phyloP scores from a whole-genome alignment of 92 coral and sea anemone species.

The Paramuricea clavata region DNA sequence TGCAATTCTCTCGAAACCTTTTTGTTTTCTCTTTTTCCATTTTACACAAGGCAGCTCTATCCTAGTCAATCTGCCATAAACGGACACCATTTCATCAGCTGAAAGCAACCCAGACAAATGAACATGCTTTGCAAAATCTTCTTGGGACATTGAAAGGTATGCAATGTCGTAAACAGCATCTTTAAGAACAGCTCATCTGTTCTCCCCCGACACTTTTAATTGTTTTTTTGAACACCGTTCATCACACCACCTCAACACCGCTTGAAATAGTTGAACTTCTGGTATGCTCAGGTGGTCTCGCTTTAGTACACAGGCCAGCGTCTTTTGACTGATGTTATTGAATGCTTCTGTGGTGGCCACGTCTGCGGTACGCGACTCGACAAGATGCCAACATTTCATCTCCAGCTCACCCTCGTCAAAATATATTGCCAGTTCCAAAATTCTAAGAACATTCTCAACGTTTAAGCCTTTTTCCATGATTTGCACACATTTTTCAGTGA shows the following conservation, averaged over 20 bases:
- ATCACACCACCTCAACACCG: too few species aligned
- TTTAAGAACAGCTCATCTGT: conserved; percentile 62
- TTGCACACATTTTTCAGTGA: conserved; percentile 82
- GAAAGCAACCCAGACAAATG: not conserved
- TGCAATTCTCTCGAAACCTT: too few species aligned
- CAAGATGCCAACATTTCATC: conserved; percentile 80
- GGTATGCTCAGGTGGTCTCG: conserved; percentile 68
- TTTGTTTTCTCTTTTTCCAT: too few species aligned
- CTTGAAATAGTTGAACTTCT: not conserved
- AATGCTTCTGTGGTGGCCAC: conserved; percentile 78
- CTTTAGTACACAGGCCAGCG: conserved; percentile 64
- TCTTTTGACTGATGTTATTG: conserved; percentile 71
- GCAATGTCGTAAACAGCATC: conserved; percentile 9
- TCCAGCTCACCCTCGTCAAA: conserved; percentile 75
- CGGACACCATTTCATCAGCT: too few species aligned
- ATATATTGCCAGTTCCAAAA: conserved; percentile 76
- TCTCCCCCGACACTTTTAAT: conserved; percentile 20
- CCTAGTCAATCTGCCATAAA: too few species aligned
- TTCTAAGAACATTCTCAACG: conserved; percentile 78
- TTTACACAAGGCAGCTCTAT: too few species aligned
- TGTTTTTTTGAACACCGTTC: too few species aligned
- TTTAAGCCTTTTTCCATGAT: conserved; percentile 74
- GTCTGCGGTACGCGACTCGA: conserved; percentile 74
- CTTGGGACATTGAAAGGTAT: conserved; percentile 63
- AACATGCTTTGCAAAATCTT: conserved; percentile 56